Evolutionary conservation across 2,888 invertebrate species (phyloP).

Genomic region (Agrochola litura): DNA sequence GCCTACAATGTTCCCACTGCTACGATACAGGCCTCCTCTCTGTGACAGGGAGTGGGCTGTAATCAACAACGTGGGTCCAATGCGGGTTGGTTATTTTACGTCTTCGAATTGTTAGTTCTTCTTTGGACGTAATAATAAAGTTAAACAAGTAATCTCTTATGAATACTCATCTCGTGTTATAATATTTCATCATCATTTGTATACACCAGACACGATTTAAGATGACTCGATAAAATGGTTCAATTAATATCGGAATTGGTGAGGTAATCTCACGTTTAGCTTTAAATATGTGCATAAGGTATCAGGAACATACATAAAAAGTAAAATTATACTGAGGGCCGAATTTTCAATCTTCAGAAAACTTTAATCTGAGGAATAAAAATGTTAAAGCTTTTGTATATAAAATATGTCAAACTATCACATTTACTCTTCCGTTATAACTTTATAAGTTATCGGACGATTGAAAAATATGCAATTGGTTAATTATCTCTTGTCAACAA

Average conservation of each 20-base stretch:
- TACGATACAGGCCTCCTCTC: too few relatives aligned
- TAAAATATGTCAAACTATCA: background rate
- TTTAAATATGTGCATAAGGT: background rate
- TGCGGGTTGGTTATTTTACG: too few relatives aligned
- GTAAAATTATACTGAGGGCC: background rate
- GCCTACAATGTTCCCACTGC: too few relatives aligned
- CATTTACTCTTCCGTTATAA: background rate
- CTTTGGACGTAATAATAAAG: too few relatives aligned
- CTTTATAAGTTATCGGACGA: background rate
- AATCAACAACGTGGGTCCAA: too few relatives aligned
- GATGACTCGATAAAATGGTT: conserved; percentile 24
- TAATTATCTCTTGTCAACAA: background rate
- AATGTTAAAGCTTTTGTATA: too few relatives aligned
- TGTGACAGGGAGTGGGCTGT: too few relatives aligned
- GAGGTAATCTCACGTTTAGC: conserved; percentile 24
- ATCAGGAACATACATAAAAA: background rate
- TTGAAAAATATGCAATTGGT: background rate
- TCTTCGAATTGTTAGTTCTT: too few relatives aligned
- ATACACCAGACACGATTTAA: conserved; percentile 31
- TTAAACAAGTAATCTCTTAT: background rate
- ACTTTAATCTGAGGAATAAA: background rate
- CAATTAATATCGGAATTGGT: conserved; percentile 35
- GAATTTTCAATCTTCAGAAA: too few relatives aligned
- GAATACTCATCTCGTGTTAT: background rate
- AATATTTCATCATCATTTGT: conserved; percentile 16